phyloP scores from a whole-genome alignment of 1,140 invertebrate genomes.

The Gonatopus flavifemur region DNA sequence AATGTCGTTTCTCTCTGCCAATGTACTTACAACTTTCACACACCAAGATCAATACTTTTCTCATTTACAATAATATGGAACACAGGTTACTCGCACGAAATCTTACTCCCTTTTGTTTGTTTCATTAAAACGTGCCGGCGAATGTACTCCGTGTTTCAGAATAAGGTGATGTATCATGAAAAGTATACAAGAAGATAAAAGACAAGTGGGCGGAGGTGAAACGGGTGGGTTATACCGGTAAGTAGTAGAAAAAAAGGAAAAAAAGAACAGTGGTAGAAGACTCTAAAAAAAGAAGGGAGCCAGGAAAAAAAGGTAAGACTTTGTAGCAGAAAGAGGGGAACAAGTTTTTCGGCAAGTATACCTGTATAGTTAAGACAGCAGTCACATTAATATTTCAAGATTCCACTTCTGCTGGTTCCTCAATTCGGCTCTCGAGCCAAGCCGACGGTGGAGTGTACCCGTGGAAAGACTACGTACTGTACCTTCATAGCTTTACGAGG shows the following conservation, averaged over 20 bases:
- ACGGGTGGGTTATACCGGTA: no score
- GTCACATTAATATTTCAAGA: constrained; percentile 49
- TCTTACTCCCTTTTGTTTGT: no score
- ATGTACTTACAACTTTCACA: no score
- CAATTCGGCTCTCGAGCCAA: constrained; percentile 32
- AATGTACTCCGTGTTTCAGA: no score
- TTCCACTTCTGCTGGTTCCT: constrained; percentile 32
- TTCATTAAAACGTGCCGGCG: no score
- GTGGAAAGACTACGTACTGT: constrained; percentile 25
- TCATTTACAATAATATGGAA: no score
- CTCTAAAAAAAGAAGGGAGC: not conserved
- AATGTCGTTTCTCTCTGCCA: no score
- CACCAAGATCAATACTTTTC: no score
- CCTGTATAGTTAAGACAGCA: constrained; percentile 18
- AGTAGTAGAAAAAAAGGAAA: not conserved
- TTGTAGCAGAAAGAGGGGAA: constrained; percentile 5
- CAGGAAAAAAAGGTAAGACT: not conserved
- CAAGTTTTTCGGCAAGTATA: constrained; percentile 19
- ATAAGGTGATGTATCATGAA: no score
- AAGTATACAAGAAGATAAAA: no score
- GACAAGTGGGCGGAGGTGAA: no score
- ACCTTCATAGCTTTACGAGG: constrained; percentile 34
- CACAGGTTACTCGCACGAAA: no score
- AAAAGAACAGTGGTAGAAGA: not conserved
- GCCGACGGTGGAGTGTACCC: constrained; percentile 21